Base-by-base conservation (phyloP, 2,888 invertebrate genomes). In the Mongoloraphidia duomilia region DNA sequence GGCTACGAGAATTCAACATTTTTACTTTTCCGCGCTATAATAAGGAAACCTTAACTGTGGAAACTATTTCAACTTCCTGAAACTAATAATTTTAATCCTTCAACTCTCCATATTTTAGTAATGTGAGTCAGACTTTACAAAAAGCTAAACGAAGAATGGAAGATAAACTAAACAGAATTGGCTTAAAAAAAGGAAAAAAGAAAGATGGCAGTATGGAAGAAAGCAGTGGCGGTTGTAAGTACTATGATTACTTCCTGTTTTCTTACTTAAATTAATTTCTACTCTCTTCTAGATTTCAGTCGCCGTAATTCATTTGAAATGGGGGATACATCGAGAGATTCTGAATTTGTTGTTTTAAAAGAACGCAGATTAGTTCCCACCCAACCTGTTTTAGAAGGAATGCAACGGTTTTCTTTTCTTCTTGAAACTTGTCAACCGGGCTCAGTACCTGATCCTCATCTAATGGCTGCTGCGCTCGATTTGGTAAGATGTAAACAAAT, bases 401-500 rank as follows among this genome's bases (percentile, higher is more conserved):
- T 95, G 74, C 72, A 85, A 37, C 72, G 96, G 41, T 85, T 98
- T 62, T 84, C 86, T 41, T 94, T 98, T 65, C 71, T 98, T 35
- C 66, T 98, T 55, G 97, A 98, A 68, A 92, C 92, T 9, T 94
- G 94, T 56, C 86, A 90, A 51, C 98, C 98, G 0, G 98, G 98
- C 0, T 82, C 89, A 0, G 84, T 97, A 48, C 98, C 98, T 0
- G 98, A 99, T 71, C 86, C 96, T 2, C 90, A 95, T 58, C 76
- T 99, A 35, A 82, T 98, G 65, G 94, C 92, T 0, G 94, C 96
- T 4, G 74, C 94, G 46, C 70, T 98, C 44, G 96, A 97, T 68
- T 74, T 98, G 77, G 96, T 95, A 70, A 69, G 71, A 12, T 6
- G 17, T 17, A 14, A 39, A 47, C 9, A 33, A 12, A 36, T 46